Evolutionary conservation across 2,888 invertebrate genomes (phyloP).

Genomic region (Clepsis dumicolana): DNA sequence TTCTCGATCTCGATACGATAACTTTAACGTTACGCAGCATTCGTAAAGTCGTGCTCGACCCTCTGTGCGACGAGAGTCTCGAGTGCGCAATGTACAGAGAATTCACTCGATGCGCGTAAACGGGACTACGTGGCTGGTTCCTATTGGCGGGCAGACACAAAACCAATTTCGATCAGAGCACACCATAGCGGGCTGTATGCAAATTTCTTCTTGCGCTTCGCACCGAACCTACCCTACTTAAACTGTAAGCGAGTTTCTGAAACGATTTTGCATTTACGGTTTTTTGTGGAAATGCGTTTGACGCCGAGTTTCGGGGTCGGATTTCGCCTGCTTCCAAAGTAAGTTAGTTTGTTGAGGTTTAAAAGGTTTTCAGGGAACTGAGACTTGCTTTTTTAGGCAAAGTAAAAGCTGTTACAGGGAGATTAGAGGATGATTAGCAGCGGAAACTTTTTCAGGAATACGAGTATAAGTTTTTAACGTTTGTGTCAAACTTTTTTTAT

Average conservation of each 20-base stretch:
- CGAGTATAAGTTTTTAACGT: too few relatives aligned
- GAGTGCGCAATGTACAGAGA: too few relatives aligned
- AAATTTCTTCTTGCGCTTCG: slow-evolving; percentile 29
- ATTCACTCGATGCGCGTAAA: too few relatives aligned
- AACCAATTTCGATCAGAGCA: slow-evolving; percentile 29
- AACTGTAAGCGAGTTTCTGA: slow-evolving; percentile 40
- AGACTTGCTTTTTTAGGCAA: background rate
- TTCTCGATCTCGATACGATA: too few relatives aligned
- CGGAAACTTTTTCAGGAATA: too few relatives aligned
- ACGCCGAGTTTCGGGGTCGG: background rate
- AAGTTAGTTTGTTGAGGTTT: slow-evolving; percentile 3
- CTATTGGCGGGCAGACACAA: slow-evolving; percentile 31
- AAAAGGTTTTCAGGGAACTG: background rate
- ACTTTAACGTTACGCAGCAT: too few relatives aligned
- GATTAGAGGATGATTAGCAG: background rate
- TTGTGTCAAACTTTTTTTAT: too few relatives aligned
- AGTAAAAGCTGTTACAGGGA: background rate
- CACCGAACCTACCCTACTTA: slow-evolving; percentile 35
- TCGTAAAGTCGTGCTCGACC: too few relatives aligned
- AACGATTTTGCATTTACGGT: slow-evolving; percentile 39
- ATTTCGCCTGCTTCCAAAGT: background rate
- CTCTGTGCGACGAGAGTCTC: too few relatives aligned
- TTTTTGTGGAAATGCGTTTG: slow-evolving; percentile 29
- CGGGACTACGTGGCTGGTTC: too few relatives aligned
- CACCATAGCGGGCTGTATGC: slow-evolving; percentile 27